phyloP scores from a whole-genome alignment of 2,797 vertebrate genomes.

The Tadarida brasiliensis region DNA sequence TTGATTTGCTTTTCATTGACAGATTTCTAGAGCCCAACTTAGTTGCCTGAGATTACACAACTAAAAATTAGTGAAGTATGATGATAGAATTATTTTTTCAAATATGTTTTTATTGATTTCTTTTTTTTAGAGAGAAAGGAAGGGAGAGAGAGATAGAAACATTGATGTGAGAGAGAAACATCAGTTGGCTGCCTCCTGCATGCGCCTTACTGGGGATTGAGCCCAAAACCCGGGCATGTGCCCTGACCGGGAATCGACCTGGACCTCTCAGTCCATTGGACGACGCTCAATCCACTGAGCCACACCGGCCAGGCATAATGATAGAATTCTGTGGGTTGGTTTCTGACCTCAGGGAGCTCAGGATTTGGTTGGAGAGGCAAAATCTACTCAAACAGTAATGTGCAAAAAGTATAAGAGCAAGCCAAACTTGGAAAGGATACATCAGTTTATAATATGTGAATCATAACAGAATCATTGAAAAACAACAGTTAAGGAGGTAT shows the following conservation, averaged over 20 bases:
- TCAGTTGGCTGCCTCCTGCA: no score
- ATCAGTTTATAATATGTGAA: background rate
- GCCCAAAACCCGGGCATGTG: no score
- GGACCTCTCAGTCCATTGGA: no score
- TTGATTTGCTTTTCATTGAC: slow-evolving; percentile 40
- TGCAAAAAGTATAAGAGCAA: background rate
- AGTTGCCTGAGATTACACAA: background rate
- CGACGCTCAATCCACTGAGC: no score
- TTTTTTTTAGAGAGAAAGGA: no score
- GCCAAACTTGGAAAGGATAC: background rate
- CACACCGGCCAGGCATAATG: background rate
- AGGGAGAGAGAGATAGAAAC: no score
- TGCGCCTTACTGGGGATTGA: no score
- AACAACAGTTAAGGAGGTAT: background rate
- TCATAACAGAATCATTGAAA: background rate
- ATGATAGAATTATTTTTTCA: no score
- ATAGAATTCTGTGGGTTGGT: background rate
- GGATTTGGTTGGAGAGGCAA: background rate
- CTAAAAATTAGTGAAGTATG: no score
- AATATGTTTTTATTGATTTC: no score
- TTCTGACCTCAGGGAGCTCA: background rate
- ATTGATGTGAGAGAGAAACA: no score
- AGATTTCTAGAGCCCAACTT: background rate
- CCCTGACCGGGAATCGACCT: no score
- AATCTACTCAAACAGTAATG: background rate